These are phyloP conservation scores for Callorhinus ursinus DNA, from an alignment of 2,113 vertebrate species.

Conservation along the genomic window DNA sequence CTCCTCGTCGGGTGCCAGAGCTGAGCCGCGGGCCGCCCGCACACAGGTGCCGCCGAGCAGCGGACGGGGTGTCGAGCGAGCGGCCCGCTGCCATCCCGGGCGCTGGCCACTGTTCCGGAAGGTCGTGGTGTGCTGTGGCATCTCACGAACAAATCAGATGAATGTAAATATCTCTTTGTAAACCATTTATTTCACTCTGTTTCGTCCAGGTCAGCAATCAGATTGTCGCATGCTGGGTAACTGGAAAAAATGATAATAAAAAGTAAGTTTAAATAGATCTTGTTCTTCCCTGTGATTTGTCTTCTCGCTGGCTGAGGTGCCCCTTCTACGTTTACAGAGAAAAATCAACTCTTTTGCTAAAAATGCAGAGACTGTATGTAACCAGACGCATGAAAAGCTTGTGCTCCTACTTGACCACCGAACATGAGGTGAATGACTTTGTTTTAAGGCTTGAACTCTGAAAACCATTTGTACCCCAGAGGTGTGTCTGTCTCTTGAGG, in stretches of 20 bases:
- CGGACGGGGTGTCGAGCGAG: accelerated
- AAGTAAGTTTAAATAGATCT: conserved; percentile 61
- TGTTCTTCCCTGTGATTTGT: conserved; percentile 28
- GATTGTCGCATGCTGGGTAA: conserved; percentile 79
- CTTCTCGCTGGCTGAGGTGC: conserved; percentile 57
- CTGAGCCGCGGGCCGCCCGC: background rate
- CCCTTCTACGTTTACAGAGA: conserved; percentile 52
- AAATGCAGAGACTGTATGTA: background rate
- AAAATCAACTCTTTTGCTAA: background rate
- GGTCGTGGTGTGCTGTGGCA: background rate
- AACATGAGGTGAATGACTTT: background rate
- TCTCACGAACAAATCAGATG: conserved; percentile 56
- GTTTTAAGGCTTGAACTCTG: conserved; percentile 14
- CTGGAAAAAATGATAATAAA: conserved; percentile 85
- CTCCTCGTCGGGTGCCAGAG: background rate
- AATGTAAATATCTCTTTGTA: conserved; percentile 78
- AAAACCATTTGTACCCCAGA: conserved; percentile 38
- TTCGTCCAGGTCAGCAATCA: conserved; percentile 76
- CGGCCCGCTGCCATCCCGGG: background rate
- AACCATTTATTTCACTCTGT: conserved; percentile 70
- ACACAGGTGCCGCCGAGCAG: background rate
- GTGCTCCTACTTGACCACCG: background rate
- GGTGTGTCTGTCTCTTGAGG: conserved; percentile 21
- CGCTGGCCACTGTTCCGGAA: background rate
- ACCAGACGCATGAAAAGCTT: background rate